phyloP scores from a whole-genome alignment of 2,113 vertebrate species.

The Microcebus jonahi region DNA sequence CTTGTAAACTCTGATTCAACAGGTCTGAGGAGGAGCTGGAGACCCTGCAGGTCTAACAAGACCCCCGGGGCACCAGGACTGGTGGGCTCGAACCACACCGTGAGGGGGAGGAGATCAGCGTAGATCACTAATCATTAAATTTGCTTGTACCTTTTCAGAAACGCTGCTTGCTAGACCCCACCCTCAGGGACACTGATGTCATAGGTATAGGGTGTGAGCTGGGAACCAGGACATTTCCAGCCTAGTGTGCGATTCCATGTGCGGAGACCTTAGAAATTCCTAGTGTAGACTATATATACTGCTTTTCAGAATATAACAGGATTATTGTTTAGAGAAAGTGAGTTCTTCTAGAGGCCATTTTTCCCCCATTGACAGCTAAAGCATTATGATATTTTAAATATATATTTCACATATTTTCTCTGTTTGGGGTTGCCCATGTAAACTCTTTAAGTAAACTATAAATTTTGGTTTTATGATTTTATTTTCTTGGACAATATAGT shows the following conservation, averaged over 20 bases:
- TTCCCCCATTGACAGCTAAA: too few relatives aligned
- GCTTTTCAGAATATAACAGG: not conserved
- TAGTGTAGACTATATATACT: accelerated
- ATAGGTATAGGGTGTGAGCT: not conserved
- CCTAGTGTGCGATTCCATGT: accelerated
- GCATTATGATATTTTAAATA: too few relatives aligned
- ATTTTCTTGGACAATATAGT: too few relatives aligned
- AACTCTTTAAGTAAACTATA: too few relatives aligned
- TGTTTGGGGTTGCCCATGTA: too few relatives aligned
- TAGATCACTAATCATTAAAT: not conserved
- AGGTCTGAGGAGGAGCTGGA: too few relatives aligned
- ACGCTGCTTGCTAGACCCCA: not conserved
- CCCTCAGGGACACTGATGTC: accelerated
- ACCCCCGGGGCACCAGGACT: accelerated
- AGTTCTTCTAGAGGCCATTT: not conserved
- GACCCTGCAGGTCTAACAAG: not conserved
- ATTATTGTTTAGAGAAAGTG: not conserved
- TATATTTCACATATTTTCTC: too few relatives aligned
- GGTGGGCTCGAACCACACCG: not conserved
- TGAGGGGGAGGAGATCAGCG: not conserved
- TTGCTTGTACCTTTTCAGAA: not conserved
- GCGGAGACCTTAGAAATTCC: too few relatives aligned
- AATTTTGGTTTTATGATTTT: too few relatives aligned
- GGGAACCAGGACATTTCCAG: not conserved
- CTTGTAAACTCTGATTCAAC: too few relatives aligned